phyloP scores from a whole-genome alignment of 2,797 vertebrate species.

The Arremon brunneinucha region DNA sequence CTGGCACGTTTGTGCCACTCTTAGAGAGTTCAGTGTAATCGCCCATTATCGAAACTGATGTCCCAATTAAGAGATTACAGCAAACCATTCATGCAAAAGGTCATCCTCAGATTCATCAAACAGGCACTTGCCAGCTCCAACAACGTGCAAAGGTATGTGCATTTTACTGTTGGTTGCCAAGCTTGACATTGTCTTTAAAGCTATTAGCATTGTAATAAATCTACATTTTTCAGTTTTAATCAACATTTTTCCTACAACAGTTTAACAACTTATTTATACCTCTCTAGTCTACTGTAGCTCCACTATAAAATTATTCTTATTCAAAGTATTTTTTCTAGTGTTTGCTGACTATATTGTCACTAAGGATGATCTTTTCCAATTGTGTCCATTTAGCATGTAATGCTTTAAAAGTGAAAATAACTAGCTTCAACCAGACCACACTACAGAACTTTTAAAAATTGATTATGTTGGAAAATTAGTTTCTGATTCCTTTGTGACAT shows the following conservation, averaged over 20 bases:
- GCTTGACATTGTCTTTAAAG: not conserved
- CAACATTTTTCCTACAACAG: not conserved
- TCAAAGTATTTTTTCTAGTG: not conserved
- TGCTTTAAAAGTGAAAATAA: not conserved
- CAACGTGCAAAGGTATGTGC: rapidly evolving
- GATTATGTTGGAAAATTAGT: not conserved
- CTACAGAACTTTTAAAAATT: not conserved
- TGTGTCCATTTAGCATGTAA: not conserved
- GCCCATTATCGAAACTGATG: not conserved
- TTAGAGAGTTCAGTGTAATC: not conserved
- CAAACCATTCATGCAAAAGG: not conserved
- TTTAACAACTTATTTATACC: not conserved
- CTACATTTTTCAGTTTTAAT: not conserved
- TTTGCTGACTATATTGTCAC: not conserved
- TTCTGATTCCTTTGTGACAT: not conserved
- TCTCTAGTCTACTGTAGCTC: not conserved
- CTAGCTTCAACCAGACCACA: not conserved
- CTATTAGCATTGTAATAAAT: not conserved
- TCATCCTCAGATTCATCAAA: not conserved
- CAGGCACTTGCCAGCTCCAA: not conserved
- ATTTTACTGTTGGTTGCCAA: not conserved
- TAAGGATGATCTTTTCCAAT: not conserved
- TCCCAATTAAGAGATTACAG: not conserved
- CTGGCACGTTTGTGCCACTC: not conserved
- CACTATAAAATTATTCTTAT: not conserved